Percentiles rank a stretch among this genome's conserved stretches.
Conservation (phyloP, 2,888 invertebrate genomes). For the Aplocera efformata region DNA sequence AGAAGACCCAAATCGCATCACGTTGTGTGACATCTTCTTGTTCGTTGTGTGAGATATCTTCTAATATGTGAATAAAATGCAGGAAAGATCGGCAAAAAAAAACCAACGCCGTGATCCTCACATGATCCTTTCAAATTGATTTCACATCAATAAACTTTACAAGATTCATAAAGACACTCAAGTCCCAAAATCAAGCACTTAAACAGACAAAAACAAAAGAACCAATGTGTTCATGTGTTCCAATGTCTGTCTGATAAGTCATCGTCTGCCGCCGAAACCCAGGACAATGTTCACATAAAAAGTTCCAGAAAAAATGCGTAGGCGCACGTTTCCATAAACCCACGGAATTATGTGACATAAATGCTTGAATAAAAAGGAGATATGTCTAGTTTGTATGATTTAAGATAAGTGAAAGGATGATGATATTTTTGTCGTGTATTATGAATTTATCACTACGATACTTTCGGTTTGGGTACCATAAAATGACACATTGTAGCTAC, state of each 20-base stretch:
- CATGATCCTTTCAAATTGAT: constrained; percentile 5
- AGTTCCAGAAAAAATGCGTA: constrained; percentile 42
- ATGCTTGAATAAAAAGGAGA: neutral
- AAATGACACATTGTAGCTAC: neutral
- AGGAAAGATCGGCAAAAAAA: too few species aligned
- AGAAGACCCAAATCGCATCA: too few species aligned
- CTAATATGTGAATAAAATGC: too few species aligned
- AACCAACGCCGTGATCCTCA: neutral
- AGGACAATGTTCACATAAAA: constrained; percentile 57
- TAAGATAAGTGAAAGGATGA: constrained; percentile 7
- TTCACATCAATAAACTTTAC: neutral
- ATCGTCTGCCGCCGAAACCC: constrained; percentile 49
- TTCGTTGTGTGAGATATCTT: too few species aligned
- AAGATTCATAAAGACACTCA: constrained; percentile 6
- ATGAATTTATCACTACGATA: too few species aligned
- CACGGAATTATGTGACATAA: constrained; percentile 9
- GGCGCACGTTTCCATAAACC: constrained; percentile 41
- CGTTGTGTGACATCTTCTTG: too few species aligned
- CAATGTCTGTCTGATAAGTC: constrained; percentile 47
- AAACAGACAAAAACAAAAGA: constrained; percentile 40
- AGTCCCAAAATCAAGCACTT: constrained; percentile 4
- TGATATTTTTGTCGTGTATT: too few species aligned
- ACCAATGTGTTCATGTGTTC: constrained; percentile 44
- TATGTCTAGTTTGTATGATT: neutral
- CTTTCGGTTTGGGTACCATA: neutral